A percentile compares a stretch with the other conserved stretches of the same genome.
phyloP scores from a whole-genome alignment of 1,140 invertebrate species.

The Cryptotermes secundus region DNA sequence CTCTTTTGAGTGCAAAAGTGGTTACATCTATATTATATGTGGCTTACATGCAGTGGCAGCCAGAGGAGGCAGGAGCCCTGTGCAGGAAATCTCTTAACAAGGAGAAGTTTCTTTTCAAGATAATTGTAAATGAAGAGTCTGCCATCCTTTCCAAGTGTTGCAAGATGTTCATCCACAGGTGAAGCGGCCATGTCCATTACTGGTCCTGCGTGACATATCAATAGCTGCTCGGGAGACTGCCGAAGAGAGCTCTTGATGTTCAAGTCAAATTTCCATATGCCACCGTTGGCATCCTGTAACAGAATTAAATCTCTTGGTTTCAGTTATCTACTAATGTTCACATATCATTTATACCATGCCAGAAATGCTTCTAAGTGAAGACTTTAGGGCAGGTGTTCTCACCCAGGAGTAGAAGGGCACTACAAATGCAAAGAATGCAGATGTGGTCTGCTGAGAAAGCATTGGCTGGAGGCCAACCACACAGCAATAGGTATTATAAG shows the following conservation, averaged over 20 bases:
- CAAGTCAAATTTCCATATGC: slow-evolving; percentile 77
- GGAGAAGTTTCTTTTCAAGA: slow-evolving; percentile 55
- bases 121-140: slow-evolving; percentile 73
- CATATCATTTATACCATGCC: not conserved
- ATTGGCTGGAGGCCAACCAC: too few species aligned
- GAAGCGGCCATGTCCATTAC: slow-evolving; percentile 66
- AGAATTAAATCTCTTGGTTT: slow-evolving; percentile 25
- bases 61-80: slow-evolving; percentile 67
- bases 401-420: too few species aligned
- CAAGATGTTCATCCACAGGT: slow-evolving; percentile 64
- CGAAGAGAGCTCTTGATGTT: slow-evolving; percentile 59
- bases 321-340: too few species aligned
- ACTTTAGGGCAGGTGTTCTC: too few species aligned
- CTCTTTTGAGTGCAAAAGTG: too few species aligned
- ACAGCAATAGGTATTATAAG: too few species aligned
- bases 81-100: slow-evolving; percentile 61
- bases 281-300: slow-evolving; percentile 74
- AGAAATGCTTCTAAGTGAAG: too few species aligned
- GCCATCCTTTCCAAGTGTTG: slow-evolving; percentile 68
- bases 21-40: not conserved
- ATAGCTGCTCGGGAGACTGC: slow-evolving; percentile 59
- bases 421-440: too few species aligned
- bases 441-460: too few species aligned
- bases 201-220: slow-evolving; percentile 72
- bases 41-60: slow-evolving; percentile 65